Base-by-base conservation (phyloP, 1,140 invertebrate species). In the Gryllus bimaculatus region DNA sequence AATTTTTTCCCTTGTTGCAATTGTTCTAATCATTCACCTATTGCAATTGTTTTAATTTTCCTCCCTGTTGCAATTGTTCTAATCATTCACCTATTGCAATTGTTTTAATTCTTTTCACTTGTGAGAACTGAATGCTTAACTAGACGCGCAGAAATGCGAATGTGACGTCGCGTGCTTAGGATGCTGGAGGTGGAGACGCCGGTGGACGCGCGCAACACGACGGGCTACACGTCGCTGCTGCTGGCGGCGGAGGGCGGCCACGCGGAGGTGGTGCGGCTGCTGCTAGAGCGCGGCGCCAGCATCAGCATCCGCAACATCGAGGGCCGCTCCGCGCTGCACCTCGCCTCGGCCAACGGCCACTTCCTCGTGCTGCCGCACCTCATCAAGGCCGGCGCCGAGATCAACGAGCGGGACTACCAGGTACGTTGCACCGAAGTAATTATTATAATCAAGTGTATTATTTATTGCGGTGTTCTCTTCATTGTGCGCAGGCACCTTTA, bases 201-300 rank as follows among this genome's bases (percentile, higher is more conserved):
- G 10, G 74, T 75, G 74, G 74, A 75, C 20, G 74, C 10, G 12
- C n/a, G n/a, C 26, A 21, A n/a, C n/a, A 21, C 74, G 20, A 75
- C n/a, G 12, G 74, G 74, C 20, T 21, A 39, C 74, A 75, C 74
- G 74, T n/a, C 74, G n/a, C 74, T 75, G 74, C 74, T 21, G n/a
- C 20, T 21, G n/a, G 74, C 74, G 20, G 74, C 74, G 20, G n/a
- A 21, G 74, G 20, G 74, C 20, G 74, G 74, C n/a, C 26, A 75
- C 12, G n/a, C 26, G 20, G 74, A 75, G 26, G 74, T 75, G n/a
- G n/a, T n/a, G n/a, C 12, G 20, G 0, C 20, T 75, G 74, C 74
- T 75, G 74, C 74, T 75, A 1, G 20, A 10, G 8, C n/a, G 74
- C n/a, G 12, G 13, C n/a, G 74, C 74, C n/a, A 75, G 74, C 20